Conservation (phyloP, 2,888 invertebrate genomes). For the Leptinotarsa haldemani region DNA sequence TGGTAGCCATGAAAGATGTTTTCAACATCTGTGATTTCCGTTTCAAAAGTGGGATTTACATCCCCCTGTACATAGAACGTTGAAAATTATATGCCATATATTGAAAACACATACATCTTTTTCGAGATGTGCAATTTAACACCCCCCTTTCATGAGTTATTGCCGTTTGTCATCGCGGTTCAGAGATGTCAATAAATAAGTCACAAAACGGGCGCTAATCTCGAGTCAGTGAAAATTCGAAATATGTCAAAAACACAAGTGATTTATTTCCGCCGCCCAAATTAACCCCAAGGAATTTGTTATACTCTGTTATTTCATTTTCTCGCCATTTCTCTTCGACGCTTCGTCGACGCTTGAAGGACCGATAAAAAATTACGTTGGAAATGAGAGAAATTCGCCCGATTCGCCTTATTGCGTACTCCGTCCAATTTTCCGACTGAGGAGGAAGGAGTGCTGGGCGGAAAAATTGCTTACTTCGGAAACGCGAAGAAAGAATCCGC, state of each 20-base stretch:
- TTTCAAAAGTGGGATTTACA: too few species aligned
- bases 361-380: slow-evolving; percentile 25
- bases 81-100: too few species aligned
- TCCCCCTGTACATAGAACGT: too few species aligned
- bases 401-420: slow-evolving; percentile 1
- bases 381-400: slow-evolving; percentile 14
- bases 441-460: neutral
- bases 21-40: too few species aligned
- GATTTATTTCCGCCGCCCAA: slow-evolving; percentile 27
- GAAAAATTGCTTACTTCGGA: neutral
- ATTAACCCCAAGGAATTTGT: slow-evolving; percentile 30
- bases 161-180: neutral
- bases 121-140: neutral
- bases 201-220: slow-evolving; percentile 21
- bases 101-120: neutral
- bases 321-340: slow-evolving; percentile 19
- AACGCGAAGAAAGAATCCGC: too few species aligned
- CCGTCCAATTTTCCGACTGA: neutral
- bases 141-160: neutral
- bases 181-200: slow-evolving; percentile 1
- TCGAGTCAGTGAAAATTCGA: slow-evolving; percentile 18
- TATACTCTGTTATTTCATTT: slow-evolving; percentile 32
- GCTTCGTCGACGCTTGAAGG: slow-evolving; percentile 15
- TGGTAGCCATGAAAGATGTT: too few species aligned
- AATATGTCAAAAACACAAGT: slow-evolving; percentile 28